phyloP scores from a whole-genome alignment of 2,113 vertebrate species.

The Peucedramus taeniatus region DNA sequence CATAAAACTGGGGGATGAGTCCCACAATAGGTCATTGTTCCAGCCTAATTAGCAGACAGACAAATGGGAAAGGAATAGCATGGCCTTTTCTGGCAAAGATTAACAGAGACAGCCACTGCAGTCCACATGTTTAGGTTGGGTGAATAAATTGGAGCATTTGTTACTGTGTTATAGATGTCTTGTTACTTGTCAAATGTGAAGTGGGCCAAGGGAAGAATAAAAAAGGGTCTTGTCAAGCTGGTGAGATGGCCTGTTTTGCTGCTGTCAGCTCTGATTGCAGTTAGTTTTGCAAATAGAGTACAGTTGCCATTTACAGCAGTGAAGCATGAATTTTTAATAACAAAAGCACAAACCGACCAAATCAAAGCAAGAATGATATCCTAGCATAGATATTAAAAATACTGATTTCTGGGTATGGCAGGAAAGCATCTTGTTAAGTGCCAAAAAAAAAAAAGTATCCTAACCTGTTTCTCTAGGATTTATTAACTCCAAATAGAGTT shows the following conservation, averaged over 20 bases:
- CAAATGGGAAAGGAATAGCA: slow-evolving; percentile 40
- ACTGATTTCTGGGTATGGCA: neutral
- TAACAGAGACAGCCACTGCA: slow-evolving; percentile 55
- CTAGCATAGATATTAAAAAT: neutral
- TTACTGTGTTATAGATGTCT: slow-evolving; percentile 72
- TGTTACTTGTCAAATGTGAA: slow-evolving; percentile 76
- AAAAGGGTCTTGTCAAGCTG: slow-evolving; percentile 57
- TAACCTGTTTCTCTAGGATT: neutral
- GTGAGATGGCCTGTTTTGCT: slow-evolving; percentile 30
- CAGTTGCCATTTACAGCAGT: slow-evolving; percentile 66
- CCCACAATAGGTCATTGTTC: slow-evolving; percentile 74
- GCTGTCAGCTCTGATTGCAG: slow-evolving; percentile 65
- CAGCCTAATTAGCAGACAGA: slow-evolving; percentile 49
- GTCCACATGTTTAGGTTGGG: slow-evolving; percentile 74
- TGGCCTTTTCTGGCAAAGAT: slow-evolving; percentile 45
- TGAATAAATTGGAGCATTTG: slow-evolving; percentile 82
- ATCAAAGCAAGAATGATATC: neutral
- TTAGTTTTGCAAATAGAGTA: slow-evolving; percentile 59
- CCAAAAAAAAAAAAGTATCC: neutral
- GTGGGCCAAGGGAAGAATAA: slow-evolving; percentile 71
- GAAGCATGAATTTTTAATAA: slow-evolving; percentile 61
- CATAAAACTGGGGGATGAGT: neutral
- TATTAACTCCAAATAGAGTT: neutral
- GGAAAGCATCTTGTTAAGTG: neutral
- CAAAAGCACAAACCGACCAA: neutral